Percentiles rank a stretch among this genome's conserved stretches.
phyloP scores from a whole-genome alignment of 2,797 vertebrate genomes.

The Clarias laeviceps region DNA sequence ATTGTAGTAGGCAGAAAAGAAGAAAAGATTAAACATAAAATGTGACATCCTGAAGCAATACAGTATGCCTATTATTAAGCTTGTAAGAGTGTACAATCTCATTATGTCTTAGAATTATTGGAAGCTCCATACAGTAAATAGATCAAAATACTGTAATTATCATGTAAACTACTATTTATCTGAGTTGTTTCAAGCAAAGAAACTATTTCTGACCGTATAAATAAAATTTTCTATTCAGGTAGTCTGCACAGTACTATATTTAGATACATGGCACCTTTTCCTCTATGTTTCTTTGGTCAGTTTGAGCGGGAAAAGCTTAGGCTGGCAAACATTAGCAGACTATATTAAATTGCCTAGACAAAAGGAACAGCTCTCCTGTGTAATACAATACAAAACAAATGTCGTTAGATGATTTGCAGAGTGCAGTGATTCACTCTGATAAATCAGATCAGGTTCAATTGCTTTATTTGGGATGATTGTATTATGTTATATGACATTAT shows the following conservation, averaged over 20 bases:
- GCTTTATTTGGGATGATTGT: not conserved
- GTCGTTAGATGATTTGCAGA: conserved; percentile 13
- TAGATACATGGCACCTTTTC: no score
- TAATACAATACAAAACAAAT: conserved; percentile 26
- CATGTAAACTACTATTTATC: not conserved
- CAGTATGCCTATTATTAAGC: not conserved
- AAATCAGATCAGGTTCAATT: conserved; percentile 14
- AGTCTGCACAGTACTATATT: not conserved
- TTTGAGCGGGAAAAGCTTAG: conserved; percentile 5
- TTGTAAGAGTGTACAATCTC: not conserved
- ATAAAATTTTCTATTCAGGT: not conserved
- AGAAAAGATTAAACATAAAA: not conserved
- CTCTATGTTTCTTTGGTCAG: not conserved
- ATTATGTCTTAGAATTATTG: not conserved
- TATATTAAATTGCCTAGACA: conserved; percentile 39
- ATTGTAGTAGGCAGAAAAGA: not conserved
- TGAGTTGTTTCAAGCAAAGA: not conserved
- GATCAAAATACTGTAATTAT: not conserved
- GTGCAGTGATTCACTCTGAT: not conserved
- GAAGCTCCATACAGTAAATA: not conserved
- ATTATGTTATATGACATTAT: not conserved
- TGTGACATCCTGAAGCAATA: not conserved
- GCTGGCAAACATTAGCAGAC: conserved; percentile 34
- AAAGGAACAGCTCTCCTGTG: not conserved
- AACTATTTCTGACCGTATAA: not conserved